Conservation (phyloP, 1,140 invertebrate species). For the Archivesica marissinica region DNA sequence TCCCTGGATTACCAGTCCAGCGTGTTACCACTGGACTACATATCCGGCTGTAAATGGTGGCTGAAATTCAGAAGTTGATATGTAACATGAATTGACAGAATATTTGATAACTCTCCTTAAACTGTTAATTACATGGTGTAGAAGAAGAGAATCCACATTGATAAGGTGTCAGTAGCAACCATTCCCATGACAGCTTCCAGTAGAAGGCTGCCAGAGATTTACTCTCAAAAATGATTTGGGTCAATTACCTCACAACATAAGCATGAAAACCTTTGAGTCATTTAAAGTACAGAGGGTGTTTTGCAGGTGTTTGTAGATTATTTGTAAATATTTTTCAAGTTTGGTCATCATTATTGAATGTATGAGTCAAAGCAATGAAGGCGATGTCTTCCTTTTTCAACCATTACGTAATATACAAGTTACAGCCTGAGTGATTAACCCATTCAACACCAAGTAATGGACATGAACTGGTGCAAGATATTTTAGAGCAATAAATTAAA, state of each 20-base stretch:
- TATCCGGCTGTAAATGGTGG: too few species aligned
- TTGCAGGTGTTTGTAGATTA: constrained; percentile 30
- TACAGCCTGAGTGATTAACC: too few species aligned
- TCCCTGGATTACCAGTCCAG: too few species aligned
- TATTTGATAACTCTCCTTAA: constrained; percentile 13
- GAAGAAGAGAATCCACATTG: not conserved
- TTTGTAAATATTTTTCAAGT: too few species aligned
- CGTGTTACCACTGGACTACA: too few species aligned
- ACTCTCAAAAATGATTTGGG: constrained; percentile 23
- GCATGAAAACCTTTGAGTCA: constrained; percentile 22
- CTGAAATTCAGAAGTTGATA: not conserved
- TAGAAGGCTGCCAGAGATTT: constrained; percentile 8
- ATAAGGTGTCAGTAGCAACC: constrained; percentile 14
- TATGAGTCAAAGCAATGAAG: too few species aligned
- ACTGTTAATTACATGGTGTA: constrained; percentile 28
- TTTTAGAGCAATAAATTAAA: too few species aligned
- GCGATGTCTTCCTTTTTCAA: too few species aligned
- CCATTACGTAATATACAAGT: too few species aligned
- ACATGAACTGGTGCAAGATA: too few species aligned
- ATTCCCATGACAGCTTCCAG: constrained; percentile 32
- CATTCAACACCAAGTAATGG: too few species aligned
- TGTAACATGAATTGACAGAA: constrained; percentile 17
- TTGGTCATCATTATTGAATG: too few species aligned
- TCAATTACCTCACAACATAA: constrained; percentile 9
- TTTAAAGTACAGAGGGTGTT: constrained; percentile 1